Evolutionary conservation across 2,888 invertebrate genomes (phyloP).

Genomic region (Aspidiotus destructor): DNA sequence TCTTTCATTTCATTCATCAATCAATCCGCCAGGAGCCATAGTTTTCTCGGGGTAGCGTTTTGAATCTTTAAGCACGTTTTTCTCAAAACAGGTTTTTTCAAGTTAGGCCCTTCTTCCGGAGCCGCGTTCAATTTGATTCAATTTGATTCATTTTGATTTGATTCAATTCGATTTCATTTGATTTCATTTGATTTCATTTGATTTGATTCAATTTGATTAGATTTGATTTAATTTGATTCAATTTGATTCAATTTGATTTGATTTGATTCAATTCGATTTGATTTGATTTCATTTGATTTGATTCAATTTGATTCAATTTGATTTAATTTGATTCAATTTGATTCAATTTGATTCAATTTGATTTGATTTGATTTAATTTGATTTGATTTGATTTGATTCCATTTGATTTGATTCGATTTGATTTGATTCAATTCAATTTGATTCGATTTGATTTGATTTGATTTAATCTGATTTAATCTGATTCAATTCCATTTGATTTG

Average conservation of each 20-base stretch:
- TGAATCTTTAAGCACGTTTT: too few species aligned
- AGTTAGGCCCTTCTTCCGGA: too few species aligned
- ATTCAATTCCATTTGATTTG: not conserved
- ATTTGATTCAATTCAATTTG: not conserved
- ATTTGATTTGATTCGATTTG: not conserved
- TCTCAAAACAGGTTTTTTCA: too few species aligned
- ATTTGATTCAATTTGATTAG: slow-evolving; percentile 7
- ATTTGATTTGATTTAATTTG: not conserved
- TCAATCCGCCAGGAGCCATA: too few species aligned
- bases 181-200: slow-evolving; percentile 2
- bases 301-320: not conserved
- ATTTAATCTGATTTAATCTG: not conserved
- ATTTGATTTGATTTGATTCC: not conserved
- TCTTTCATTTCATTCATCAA: too few species aligned
- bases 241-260: not conserved
- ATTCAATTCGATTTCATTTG: slow-evolving; percentile 7
- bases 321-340: not conserved
- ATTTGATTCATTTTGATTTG: slow-evolving; percentile 13
- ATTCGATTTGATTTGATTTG: not conserved
- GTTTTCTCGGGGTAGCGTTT: too few species aligned
- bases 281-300: not conserved
- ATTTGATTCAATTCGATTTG: not conserved
- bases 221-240: slow-evolving; percentile 7
- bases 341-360: not conserved
- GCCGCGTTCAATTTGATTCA: slow-evolving; percentile 7